These are phyloP conservation scores for Caenorhabditis panamensis DNA, from an alignment of 2,888 invertebrate species.

Conservation along the genomic window DNA sequence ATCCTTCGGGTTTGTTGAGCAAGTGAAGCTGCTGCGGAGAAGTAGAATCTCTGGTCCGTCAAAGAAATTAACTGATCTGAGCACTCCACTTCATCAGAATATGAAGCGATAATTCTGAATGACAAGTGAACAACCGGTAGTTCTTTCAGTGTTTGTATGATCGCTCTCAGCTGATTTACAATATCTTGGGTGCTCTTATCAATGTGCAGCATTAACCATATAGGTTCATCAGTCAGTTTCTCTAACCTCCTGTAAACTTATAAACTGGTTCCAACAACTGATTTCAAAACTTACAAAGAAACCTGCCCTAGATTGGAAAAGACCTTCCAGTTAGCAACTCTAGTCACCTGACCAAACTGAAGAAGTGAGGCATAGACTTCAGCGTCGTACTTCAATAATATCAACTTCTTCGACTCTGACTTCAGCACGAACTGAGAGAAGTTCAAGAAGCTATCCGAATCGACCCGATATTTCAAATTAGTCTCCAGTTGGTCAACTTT, in stretches of 20 bases:
- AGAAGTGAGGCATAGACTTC: constrained; percentile 48
- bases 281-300: constrained; percentile 11
- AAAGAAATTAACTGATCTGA: constrained; percentile 40
- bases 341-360: constrained; percentile 43
- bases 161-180: constrained; percentile 12
- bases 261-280: not conserved
- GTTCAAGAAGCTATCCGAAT: constrained; percentile 44
- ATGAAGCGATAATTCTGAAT: constrained; percentile 43
- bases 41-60: constrained; percentile 38
- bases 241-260: constrained; percentile 41
- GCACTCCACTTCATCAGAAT: constrained; percentile 38
- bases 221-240: constrained; percentile 48
- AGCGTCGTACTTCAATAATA: constrained; percentile 49
- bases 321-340: constrained; percentile 43
- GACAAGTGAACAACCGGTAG: constrained; percentile 47
- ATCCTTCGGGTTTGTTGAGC: constrained; percentile 34
- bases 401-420: constrained; percentile 21
- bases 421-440: constrained; percentile 45
- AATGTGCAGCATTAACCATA: constrained; percentile 50
- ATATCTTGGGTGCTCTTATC: constrained; percentile 19
- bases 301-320: constrained; percentile 51
- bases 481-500: constrained; percentile 45
- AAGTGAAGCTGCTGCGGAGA: constrained; percentile 31
- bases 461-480: constrained; percentile 10
- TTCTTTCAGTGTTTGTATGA: constrained; percentile 26